These are phyloP conservation scores for Motacilla tschutschensis DNA, from an alignment of 2,113 vertebrate genomes.

Conservation along the genomic window DNA sequence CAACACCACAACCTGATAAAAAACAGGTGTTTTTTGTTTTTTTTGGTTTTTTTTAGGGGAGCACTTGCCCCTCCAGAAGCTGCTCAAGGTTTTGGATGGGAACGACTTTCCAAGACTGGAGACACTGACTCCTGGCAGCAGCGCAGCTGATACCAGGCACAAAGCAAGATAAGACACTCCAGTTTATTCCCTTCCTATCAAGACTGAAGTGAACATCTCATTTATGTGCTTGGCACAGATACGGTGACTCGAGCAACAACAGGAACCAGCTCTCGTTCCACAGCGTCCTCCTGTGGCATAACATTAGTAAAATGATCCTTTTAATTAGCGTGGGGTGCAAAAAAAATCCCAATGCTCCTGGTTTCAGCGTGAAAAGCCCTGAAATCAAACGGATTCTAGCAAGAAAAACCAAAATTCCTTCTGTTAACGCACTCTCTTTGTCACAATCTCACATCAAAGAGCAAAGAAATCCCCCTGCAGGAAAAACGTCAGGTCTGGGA, in stretches of 20 bases:
- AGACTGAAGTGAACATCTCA: rapidly evolving
- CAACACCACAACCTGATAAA: not conserved
- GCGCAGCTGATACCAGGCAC: not conserved
- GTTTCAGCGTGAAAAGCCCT: not conserved
- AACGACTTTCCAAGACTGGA: not conserved
- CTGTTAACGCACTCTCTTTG: rapidly evolving
- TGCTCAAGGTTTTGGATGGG: not conserved
- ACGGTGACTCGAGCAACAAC: not conserved
- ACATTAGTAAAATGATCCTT: not conserved
- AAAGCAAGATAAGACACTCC: not conserved
- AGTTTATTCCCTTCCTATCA: not conserved
- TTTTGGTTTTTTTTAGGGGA: not conserved
- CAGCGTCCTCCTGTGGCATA: conserved; percentile 39
- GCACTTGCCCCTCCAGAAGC: not conserved
- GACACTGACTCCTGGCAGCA: not conserved
- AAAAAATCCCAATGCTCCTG: not conserved
- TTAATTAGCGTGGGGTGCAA: not conserved
- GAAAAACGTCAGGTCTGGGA: not conserved
- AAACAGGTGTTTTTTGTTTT: rapidly evolving
- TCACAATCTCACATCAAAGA: not conserved
- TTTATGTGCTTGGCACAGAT: rapidly evolving
- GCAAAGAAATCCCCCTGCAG: not conserved
- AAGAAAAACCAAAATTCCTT: not conserved
- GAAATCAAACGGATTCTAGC: not conserved
- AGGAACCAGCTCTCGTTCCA: not conserved